Evolutionary conservation across 1,140 invertebrate species (phyloP), one percentile per base, ranked within the genome.

Genomic region (Pygmarrhopalites habei): DNA sequence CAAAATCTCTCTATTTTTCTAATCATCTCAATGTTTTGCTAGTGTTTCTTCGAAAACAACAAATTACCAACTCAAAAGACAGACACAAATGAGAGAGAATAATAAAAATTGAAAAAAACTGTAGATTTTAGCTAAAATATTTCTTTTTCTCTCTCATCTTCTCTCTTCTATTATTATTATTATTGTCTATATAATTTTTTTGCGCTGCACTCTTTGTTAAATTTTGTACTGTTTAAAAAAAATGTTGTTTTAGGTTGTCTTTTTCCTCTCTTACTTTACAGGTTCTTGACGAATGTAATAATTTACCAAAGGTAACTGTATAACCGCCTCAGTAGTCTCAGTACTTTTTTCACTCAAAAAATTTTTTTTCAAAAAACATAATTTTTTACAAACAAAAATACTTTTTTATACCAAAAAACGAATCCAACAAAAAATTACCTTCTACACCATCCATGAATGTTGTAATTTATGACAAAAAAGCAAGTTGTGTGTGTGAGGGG

Each of bases 231-330:
- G 44, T 25, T 10, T 25, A 19, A 47, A 19, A 4, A 47, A 23
- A 12, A 7, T 52, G 49, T 52, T 52, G 23, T 52, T 41, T 26
- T 35, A 39, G 29, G 29, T 35, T 32, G 29, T 56, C 30, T 56
- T 41, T 56, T 41, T 56, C 53, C 53, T 56, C 26, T 56, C 39
- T 19, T 52, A 10, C 28, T 26, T 56, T 56, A 39, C 53, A 56
- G 53, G 53, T 56, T 35, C 53, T 56, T 56, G 32, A 7, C 15
- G 53, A 56, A 35, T 29, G 39, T 19, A 23, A 32, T 56, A 56
- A 56, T 12, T 4, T 39, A 39, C 29, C 32, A 56, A 39, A 39
- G 39, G 7, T 19, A 47, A 47, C 7, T 7, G 44, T 47, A 47
- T 10, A 19, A 5, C 5, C 19, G 44, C 44, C 7, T 19, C 7